Evolutionary conservation across 2,797 vertebrate genomes (phyloP), one percentile per base, ranked within the genome.

Genomic region (Danio choprae): DNA sequence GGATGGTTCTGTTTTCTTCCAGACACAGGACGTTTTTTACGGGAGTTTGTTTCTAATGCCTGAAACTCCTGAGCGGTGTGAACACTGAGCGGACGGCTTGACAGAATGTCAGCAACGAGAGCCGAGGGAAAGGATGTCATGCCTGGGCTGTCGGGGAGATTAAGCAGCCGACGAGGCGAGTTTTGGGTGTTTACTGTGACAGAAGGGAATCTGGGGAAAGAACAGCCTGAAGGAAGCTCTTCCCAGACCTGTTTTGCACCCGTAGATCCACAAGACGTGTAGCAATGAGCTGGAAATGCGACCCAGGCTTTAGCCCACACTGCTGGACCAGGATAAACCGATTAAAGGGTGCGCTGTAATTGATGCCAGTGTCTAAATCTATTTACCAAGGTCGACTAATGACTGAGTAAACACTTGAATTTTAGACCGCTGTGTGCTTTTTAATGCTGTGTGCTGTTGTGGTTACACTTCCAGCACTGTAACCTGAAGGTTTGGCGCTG

Each of bases 131-230:
- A 76, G 51, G 75, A 82, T 84, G 81, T 80, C 77, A 81, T 70
- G 81, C 75, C 73, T 70, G 72, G 51, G 55, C 74, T 74, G 75
- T 63, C 74, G 41, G 68, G 67, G 82, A 86, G 83, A 87, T 87
- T 86, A 89, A 83, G 79, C 83, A 84, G 80, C 60, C 81, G 83
- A 86, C 79, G 81, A 82, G 76, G 81, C 81, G 62, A 74, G 77
- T 71, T 78, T 76, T 68, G 76, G 64, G 64, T 84, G 59, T 83
- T 85, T 65, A 80, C 74, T 80, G 79, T 63, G 58, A 80, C 77
- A 65, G 77, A 75, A 56, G 64, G 48, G 63, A 75, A 80, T 64
- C 72, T 50, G n/a, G 72, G 59, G 63, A 51, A 65, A 74, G 68
- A 18, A 53, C 58, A 73, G 58, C 71, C 82, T 76, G 56, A 64